phyloP scores from a whole-genome alignment of 2,888 invertebrate species.

The Nebria salina region DNA sequence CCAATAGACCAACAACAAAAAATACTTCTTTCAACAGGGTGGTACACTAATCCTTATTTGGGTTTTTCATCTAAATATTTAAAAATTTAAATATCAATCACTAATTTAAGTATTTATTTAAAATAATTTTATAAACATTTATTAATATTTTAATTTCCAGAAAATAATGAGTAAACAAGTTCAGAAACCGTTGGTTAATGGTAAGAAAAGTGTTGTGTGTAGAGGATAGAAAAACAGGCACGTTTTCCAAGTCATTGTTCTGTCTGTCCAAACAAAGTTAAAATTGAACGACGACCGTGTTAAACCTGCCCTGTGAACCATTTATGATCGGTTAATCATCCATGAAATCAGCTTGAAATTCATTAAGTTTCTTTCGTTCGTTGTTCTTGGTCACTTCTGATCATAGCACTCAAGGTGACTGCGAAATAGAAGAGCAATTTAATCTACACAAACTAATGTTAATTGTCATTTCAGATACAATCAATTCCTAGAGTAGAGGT shows the following conservation, averaged over 20 bases:
- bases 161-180: too few relatives aligned
- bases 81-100: too few relatives aligned
- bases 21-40: too few relatives aligned
- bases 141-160: too few relatives aligned
- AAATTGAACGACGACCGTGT: conserved; percentile 23
- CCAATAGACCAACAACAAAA: background rate
- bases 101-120: too few relatives aligned
- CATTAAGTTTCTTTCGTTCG: conserved; percentile 35
- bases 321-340: conserved; percentile 39
- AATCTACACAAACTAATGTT: background rate
- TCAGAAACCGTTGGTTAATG: background rate
- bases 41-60: too few relatives aligned
- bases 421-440: background rate
- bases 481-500: background rate
- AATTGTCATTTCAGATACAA: background rate
- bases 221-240: too few relatives aligned
- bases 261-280: background rate
- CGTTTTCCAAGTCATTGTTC: background rate
- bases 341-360: conserved; percentile 45
- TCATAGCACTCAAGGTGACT: background rate
- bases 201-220: background rate
- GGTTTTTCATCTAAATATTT: too few relatives aligned
- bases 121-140: too few relatives aligned
- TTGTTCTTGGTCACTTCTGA: conserved; percentile 27
- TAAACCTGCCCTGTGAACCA: conserved; percentile 18